Conservation (phyloP, 2,113 vertebrate genomes). For the Xenopus laevis region DNA sequence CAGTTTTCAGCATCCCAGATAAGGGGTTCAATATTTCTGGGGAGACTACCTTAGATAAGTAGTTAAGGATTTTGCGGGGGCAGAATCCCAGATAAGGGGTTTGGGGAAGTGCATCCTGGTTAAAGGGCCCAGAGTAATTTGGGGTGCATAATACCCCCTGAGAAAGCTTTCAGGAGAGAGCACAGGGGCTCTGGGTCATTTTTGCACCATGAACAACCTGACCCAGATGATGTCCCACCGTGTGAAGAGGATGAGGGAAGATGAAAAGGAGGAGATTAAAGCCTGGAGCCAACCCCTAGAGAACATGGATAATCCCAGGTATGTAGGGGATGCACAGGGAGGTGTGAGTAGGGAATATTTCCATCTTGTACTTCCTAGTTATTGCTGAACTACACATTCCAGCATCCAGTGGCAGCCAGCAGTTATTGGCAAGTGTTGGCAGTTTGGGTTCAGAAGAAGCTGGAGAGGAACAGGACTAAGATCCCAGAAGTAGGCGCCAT, state of each 20-base stretch:
- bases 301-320: background rate
- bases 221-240: constrained; percentile 33
- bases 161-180: background rate
- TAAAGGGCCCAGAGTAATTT: too few species aligned
- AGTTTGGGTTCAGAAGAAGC: background rate
- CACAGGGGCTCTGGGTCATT: background rate
- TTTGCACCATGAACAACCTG: constrained; percentile 36
- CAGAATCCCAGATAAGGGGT: too few species aligned
- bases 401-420: too few species aligned
- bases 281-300: constrained; percentile 32
- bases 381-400: too few species aligned
- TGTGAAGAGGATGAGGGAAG: constrained; percentile 20
- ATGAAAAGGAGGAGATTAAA: constrained; percentile 21
- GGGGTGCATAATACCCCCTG: too few species aligned
- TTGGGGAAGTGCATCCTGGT: too few species aligned
- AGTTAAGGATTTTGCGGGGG: too few species aligned
- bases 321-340: background rate
- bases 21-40: too few species aligned
- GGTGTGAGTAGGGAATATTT: too few species aligned
- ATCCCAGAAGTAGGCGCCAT: too few species aligned
- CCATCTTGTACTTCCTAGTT: background rate
- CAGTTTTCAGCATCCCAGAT: too few species aligned
- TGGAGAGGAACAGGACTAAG: background rate
- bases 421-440: accelerated
- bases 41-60: too few species aligned